Percentiles rank a stretch among this genome's conserved stretches.
Evolutionary conservation across 2,888 invertebrate genomes (phyloP).

Genomic region (Vandiemenella viatica): DNA sequence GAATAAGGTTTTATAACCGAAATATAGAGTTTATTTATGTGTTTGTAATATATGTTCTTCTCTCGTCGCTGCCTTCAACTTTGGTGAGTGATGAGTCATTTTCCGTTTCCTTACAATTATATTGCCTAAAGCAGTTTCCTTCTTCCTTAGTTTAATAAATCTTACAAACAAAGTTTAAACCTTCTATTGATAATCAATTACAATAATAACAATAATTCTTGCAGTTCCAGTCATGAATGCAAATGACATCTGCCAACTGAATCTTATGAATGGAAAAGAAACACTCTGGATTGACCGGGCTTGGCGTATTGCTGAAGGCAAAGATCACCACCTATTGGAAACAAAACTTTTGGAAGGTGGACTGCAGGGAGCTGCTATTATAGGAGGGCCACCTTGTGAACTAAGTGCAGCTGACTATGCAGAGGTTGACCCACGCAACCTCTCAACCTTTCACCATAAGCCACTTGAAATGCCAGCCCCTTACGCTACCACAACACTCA

Average conservation of each 20-base stretch:
- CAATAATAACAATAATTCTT: too few species aligned
- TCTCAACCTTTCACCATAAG: conserved; percentile 53
- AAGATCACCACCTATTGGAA: conserved; percentile 35
- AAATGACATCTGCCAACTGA: conserved; percentile 30
- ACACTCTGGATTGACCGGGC: conserved; percentile 55
- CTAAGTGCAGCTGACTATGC: conserved; percentile 42
- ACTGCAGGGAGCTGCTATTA: too few species aligned
- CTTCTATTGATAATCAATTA: too few species aligned
- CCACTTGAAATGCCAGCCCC: conserved; percentile 51
- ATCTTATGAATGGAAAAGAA: conserved; percentile 35
- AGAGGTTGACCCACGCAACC: conserved; percentile 41
- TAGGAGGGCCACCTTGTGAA: conserved; percentile 26
- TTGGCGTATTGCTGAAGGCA: conserved; percentile 47
- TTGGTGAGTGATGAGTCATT: too few species aligned
- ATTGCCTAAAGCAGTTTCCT: too few species aligned
- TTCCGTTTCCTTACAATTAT: too few species aligned
- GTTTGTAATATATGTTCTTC: too few species aligned
- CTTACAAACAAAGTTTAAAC: too few species aligned
- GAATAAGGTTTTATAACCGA: too few species aligned
- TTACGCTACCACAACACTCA: conserved; percentile 60
- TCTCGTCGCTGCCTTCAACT: too few species aligned
- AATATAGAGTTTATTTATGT: too few species aligned
- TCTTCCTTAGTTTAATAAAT: too few species aligned
- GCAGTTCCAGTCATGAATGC: conserved; percentile 31
- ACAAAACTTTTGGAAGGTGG: conserved; percentile 37